Evolutionary conservation across 2,113 vertebrate species (phyloP).

Genomic region (Serranochromis macrocephalus): DNA sequence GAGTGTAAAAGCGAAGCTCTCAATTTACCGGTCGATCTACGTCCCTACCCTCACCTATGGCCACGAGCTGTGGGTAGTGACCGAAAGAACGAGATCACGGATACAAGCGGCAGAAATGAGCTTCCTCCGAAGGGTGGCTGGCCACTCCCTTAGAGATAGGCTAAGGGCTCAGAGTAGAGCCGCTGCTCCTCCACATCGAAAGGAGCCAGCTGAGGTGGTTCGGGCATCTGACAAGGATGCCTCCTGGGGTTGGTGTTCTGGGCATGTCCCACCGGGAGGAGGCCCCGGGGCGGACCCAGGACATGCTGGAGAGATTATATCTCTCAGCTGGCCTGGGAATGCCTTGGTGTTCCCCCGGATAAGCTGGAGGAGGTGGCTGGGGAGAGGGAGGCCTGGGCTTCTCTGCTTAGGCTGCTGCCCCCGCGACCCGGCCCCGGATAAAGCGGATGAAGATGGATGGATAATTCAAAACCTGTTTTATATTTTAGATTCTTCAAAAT

Average conservation of each 20-base stretch:
- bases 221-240: not conserved
- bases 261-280: not conserved
- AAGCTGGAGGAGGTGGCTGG: not conserved
- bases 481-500: not conserved
- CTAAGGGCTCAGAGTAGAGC: too few species aligned
- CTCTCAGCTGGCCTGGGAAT: not conserved
- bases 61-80: too few species aligned
- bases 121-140: too few species aligned
- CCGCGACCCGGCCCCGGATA: not conserved
- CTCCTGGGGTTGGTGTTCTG: not conserved
- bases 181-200: not conserved
- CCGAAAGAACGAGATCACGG: too few species aligned
- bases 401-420: not conserved
- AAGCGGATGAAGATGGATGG: not conserved
- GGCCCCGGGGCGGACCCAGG: not conserved
- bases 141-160: too few species aligned
- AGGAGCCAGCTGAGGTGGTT: not conserved
- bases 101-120: too few species aligned
- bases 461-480: not conserved
- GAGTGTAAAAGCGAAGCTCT: too few species aligned
- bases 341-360: not conserved
- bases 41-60: too few species aligned
- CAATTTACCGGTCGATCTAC: too few species aligned
- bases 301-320: not conserved
- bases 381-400: not conserved